Conservation (phyloP, 1,140 invertebrate species). For the Drosophila ambigua region DNA sequence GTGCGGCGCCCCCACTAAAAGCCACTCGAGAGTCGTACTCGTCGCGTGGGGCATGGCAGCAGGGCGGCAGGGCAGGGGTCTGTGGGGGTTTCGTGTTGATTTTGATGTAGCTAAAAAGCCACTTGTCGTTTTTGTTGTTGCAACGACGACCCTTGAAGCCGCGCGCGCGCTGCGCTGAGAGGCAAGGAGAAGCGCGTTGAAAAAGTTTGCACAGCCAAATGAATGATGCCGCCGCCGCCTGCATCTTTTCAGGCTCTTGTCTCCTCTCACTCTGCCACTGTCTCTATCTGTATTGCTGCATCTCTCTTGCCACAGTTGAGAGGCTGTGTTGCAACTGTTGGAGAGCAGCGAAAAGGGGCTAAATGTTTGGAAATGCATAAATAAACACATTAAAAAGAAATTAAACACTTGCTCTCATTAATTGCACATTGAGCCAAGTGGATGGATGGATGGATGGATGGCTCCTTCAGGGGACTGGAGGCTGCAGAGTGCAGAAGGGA, state of each 20-base stretch:
- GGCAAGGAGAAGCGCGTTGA: slow-evolving; percentile 62
- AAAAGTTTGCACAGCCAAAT: slow-evolving; percentile 78
- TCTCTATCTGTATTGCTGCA: neutral
- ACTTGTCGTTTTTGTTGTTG: slow-evolving; percentile 65
- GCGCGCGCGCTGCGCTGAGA: too few relatives aligned
- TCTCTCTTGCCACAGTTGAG: neutral
- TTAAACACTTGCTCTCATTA: slow-evolving; percentile 70
- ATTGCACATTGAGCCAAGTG: slow-evolving; percentile 62
- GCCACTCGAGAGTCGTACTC: slow-evolving; percentile 41
- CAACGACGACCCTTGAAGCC: slow-evolving; percentile 53
- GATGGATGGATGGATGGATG: neutral
- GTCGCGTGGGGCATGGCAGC: neutral
- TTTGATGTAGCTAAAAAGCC: slow-evolving; percentile 79
- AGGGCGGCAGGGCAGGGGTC: neutral
- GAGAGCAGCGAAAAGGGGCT: slow-evolving; percentile 10
- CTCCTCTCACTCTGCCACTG: slow-evolving; percentile 4
- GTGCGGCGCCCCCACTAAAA: slow-evolving; percentile 56
- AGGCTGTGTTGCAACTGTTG: slow-evolving; percentile 5
- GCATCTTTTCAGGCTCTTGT: too few relatives aligned
- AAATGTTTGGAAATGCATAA: slow-evolving; percentile 76
- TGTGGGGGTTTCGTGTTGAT: slow-evolving; percentile 59
- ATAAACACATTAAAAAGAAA: slow-evolving; percentile 79
- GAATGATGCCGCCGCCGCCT: slow-evolving; percentile 36
- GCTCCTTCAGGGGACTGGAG: neutral
- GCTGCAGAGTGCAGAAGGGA: slow-evolving; percentile 5